These are phyloP conservation scores for Meiosimyza platycephala DNA, from an alignment of 2,888 invertebrate genomes.

Conservation along the genomic window DNA sequence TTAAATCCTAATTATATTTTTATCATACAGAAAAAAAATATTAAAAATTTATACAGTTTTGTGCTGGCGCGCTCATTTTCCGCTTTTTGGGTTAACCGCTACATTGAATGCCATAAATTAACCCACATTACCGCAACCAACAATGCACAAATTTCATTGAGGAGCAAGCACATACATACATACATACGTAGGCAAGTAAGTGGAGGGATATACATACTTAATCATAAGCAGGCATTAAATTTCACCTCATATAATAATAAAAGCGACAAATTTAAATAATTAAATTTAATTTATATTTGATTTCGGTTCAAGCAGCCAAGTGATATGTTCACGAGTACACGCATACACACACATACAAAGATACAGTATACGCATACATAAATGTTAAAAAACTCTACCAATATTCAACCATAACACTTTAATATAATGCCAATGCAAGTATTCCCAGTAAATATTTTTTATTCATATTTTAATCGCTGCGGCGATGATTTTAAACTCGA, in stretches of 20 bases:
- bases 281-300: conserved; percentile 51
- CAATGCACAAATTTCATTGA: not conserved
- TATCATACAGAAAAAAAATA: too few relatives aligned
- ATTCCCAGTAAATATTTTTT: conserved; percentile 40
- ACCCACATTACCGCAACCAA: conserved; percentile 3
- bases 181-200: conserved; percentile 44
- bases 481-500: too few relatives aligned
- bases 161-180: conserved; percentile 50
- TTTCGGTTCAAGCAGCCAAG: conserved; percentile 37
- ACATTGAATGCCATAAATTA: conserved; percentile 56
- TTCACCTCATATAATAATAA: conserved; percentile 5
- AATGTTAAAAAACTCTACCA: too few relatives aligned
- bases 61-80: too few relatives aligned
- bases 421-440: conserved; percentile 45
- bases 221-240: not conserved
- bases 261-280: conserved; percentile 41
- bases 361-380: not conserved
- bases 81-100: conserved; percentile 45
- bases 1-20: too few relatives aligned
- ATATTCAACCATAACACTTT: too few relatives aligned
- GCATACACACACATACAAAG: conserved; percentile 17
- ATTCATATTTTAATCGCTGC: too few relatives aligned
- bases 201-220: not conserved
- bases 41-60: too few relatives aligned
- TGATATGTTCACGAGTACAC: conserved; percentile 42